Percentiles rank a stretch among this genome's conserved stretches.
phyloP scores from a whole-genome alignment of 2,888 invertebrate genomes.

The Campoletis raptor region DNA sequence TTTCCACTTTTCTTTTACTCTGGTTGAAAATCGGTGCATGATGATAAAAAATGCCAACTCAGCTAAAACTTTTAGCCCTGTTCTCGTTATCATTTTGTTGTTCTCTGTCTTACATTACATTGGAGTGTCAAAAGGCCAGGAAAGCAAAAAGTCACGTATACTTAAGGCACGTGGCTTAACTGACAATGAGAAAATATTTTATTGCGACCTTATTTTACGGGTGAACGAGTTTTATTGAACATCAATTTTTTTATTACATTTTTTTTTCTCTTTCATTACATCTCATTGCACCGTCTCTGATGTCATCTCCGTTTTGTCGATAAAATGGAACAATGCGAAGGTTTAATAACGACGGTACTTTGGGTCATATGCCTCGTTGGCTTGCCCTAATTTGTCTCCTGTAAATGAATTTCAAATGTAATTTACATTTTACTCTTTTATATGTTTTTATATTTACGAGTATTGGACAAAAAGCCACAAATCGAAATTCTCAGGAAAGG shows the following conservation, averaged over 20 bases:
- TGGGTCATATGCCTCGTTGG: constrained; percentile 51
- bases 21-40: constrained; percentile 49
- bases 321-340: constrained; percentile 43
- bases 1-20: constrained; percentile 20
- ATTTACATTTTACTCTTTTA: not conserved
- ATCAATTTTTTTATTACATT: constrained; percentile 37
- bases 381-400: constrained; percentile 73
- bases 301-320: constrained; percentile 1
- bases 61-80: constrained; percentile 2
- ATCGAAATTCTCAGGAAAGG: not conserved
- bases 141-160: constrained; percentile 34
- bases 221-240: constrained; percentile 45
- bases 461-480: not conserved
- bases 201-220: constrained; percentile 17
- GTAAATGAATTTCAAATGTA: constrained; percentile 74
- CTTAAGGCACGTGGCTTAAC: constrained; percentile 24
- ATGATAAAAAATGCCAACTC: constrained; percentile 36
- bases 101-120: not conserved
- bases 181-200: constrained; percentile 51
- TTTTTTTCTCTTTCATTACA: constrained; percentile 17
- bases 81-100: not conserved
- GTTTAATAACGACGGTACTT: constrained; percentile 56
- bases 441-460: not conserved
- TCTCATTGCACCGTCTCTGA: constrained; percentile 9
- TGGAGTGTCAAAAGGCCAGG: not conserved